Conservation (phyloP, 92 coral and sea anemone genomes). For the Blastomussa wellsi region DNA sequence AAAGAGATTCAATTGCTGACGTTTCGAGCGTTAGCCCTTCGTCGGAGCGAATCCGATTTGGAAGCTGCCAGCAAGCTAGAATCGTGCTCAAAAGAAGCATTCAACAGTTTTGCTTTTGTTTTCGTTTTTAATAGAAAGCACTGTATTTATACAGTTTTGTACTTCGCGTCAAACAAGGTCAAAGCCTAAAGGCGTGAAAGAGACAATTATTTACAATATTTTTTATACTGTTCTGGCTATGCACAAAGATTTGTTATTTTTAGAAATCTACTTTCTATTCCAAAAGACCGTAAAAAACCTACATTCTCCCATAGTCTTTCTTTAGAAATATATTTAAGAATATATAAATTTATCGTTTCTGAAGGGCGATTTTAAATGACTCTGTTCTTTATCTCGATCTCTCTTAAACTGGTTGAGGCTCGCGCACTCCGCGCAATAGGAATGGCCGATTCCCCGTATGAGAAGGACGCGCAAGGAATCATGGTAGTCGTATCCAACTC, state of each 20-base stretch:
- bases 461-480: too few relatives aligned
- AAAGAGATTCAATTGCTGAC: too few relatives aligned
- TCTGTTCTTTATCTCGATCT: background rate
- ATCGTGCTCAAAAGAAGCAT: background rate
- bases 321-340: constrained; percentile 39
- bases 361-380: background rate
- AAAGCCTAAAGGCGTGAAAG: constrained; percentile 22
- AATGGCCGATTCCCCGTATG: too few relatives aligned
- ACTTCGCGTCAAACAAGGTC: constrained; percentile 4
- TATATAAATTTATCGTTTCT: constrained; percentile 9
- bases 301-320: constrained; percentile 15
- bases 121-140: constrained; percentile 3
- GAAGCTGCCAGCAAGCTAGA: background rate
- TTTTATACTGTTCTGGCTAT: background rate
- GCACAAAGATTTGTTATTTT: constrained; percentile 5
- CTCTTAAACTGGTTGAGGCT: background rate
- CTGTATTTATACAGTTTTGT: constrained; percentile 32
- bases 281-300: constrained; percentile 33
- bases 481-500: too few relatives aligned
- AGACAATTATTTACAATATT: constrained; percentile 15
- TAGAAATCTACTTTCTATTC: constrained; percentile 46
- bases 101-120: background rate
- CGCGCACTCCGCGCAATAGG: background rate
- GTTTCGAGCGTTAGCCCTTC: too few relatives aligned
- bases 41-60: too few relatives aligned